A percentile compares a stretch with the other conserved stretches of the same genome.
Evolutionary conservation across 1,140 invertebrate species (phyloP).

Genomic region (Aradophagus sp.): DNA sequence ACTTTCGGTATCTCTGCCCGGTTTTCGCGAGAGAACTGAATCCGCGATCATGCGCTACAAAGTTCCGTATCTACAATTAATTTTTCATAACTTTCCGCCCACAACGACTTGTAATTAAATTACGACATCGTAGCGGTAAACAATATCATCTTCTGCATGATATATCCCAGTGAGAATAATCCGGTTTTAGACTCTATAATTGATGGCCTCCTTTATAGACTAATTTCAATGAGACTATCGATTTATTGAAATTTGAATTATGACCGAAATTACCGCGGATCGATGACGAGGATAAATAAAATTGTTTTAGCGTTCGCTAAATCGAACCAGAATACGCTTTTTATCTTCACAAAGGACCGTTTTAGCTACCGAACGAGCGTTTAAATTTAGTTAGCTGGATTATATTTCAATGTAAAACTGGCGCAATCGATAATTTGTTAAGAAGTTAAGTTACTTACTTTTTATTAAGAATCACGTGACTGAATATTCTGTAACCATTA

Average conservation of each 20-base stretch:
- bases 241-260: constrained; percentile 57
- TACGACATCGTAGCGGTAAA: constrained; percentile 29
- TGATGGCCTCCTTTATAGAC: constrained; percentile 53
- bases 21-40: constrained; percentile 5
- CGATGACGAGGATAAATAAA: constrained; percentile 25
- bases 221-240: constrained; percentile 49
- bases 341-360: too few species aligned
- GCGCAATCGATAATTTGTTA: too few species aligned
- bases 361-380: too few species aligned
- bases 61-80: constrained; percentile 6
- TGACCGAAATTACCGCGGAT: constrained; percentile 26
- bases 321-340: not conserved
- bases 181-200: constrained; percentile 50
- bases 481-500: too few species aligned
- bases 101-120: constrained; percentile 50
- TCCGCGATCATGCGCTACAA: constrained; percentile 9
- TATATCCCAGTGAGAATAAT: constrained; percentile 53
- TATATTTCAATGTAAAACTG: too few species aligned
- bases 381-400: too few species aligned
- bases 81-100: constrained; percentile 15
- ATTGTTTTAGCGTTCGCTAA: constrained; percentile 21
- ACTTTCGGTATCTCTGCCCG: constrained; percentile 6
- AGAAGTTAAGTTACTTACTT: too few species aligned
- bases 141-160: constrained; percentile 50
- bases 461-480: too few species aligned